Evolutionary conservation across 2,113 vertebrate species (phyloP), one percentile per base, ranked within the genome.

Genomic region (Andinoacara biseriatus): DNA sequence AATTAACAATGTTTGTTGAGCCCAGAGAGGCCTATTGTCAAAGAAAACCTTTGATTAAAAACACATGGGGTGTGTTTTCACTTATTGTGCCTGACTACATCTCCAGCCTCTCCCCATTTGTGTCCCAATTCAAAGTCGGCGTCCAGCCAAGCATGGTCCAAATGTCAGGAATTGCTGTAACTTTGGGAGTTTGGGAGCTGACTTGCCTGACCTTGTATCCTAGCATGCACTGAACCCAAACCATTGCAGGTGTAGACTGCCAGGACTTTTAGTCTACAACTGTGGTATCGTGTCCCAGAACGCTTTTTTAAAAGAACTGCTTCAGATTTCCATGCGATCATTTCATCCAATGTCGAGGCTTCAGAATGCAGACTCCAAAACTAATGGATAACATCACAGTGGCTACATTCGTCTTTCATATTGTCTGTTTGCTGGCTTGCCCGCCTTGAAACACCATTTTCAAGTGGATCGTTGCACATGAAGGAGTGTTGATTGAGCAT

Each of bases 1-100:
- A 78, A 78, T 78, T 78, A 78, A 54, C 58, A 78, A 54, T 78
- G 76, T 78, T 52, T 67, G 49, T 40, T 67, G 17, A 40, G 77
- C 61, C 60, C 60, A 67, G n/a, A 14, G 61, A 4, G 22, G 77
- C 49, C 49, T 29, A 40, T 65, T 65, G 77, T 79, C 31, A 65
- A 40, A 26, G 52, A 57, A 40, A 65, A 58, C 35, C 49, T 67
- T 17, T 15, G 52, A 80, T 57, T 80, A 24, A 63, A 56, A 77
- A 61, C 75, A 77, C 75, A 77, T 61, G 40, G 75, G 75, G 38
- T n/a, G 76, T 13, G 76, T 38, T 78, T 62, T 63, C 46, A 77
- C 58, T 60, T 77, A 72, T 72, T 31, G 58, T 77, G 58, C 14
- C 46, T 24, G 43, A 56, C 13, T 56, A 52, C 14, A 54, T 62